Evolutionary conservation across 1,140 invertebrate species (phyloP).

Genomic region (Bombus pascuorum): DNA sequence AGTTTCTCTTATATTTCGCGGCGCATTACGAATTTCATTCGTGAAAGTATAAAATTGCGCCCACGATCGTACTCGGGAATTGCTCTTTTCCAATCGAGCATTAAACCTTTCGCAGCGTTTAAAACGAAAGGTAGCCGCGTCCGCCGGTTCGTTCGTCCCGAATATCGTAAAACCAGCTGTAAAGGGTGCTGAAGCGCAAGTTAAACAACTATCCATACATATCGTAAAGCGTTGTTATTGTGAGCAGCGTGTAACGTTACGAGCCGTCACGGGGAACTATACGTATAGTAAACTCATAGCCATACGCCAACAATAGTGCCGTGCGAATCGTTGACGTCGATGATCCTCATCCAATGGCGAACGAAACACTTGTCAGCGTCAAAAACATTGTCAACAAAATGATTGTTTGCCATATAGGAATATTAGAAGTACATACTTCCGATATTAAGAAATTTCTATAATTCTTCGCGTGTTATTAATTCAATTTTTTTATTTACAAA

Average conservation of each 20-base stretch:
- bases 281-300: constrained; percentile 66
- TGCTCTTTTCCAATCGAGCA: constrained; percentile 1
- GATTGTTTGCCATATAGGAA: not conserved
- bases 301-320: constrained; percentile 38
- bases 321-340: constrained; percentile 43
- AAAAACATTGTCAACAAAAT: constrained; percentile 29
- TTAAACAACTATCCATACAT: constrained; percentile 77
- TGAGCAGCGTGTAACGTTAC: constrained; percentile 38
- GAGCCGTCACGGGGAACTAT: constrained; percentile 8
- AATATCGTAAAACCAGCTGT: constrained; percentile 14
- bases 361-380: constrained; percentile 28
- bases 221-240: constrained; percentile 64
- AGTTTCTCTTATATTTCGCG: constrained; percentile 2
- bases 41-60: constrained; percentile 41
- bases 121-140: not conserved
- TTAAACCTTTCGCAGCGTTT: constrained; percentile 3
- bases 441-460: not conserved
- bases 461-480: not conserved
- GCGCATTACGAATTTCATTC: constrained; percentile 14
- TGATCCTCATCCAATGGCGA: constrained; percentile 48
- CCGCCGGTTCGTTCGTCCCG: not conserved
- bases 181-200: constrained; percentile 67
- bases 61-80: not conserved
- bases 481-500: too few relatives aligned
- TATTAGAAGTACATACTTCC: not conserved